Conservation (phyloP, 30 jellyfish, hydroid and myxozoan species). For the Hydractinia echinata region DNA sequence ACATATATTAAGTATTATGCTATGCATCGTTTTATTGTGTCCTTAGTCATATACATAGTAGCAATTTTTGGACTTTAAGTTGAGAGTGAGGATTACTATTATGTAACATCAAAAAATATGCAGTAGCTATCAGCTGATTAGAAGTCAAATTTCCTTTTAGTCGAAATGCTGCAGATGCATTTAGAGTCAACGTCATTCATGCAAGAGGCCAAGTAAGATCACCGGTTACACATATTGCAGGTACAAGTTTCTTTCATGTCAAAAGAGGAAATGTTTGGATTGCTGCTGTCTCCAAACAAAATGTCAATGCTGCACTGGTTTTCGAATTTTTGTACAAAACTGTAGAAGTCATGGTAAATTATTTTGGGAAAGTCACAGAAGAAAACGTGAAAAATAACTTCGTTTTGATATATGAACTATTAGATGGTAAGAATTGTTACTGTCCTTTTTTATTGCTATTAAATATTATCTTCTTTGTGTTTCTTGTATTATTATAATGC, state of each 20-base stretch:
- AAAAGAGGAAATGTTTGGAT: constrained; percentile 84
- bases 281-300: constrained; percentile 85
- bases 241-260: constrained; percentile 87
- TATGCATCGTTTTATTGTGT: no score
- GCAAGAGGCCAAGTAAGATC: constrained; percentile 93
- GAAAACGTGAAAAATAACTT: constrained; percentile 76
- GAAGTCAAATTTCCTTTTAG: constrained; percentile 23
- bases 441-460: neutral
- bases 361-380: constrained; percentile 87
- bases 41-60: no score
- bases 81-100: no score
- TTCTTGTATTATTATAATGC: no score
- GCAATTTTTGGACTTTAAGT: no score
- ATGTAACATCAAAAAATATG: no score
- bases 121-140: no score
- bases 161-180: constrained; percentile 92
- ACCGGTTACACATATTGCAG: constrained; percentile 91
- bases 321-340: constrained; percentile 82
- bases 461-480: no score
- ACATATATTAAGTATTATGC: no score
- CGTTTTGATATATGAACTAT: constrained; percentile 80
- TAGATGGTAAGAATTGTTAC: constrained; percentile 63
- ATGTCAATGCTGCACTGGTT: constrained; percentile 91
- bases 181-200: constrained; percentile 93
- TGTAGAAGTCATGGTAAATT: constrained; percentile 71